phyloP scores from a whole-genome alignment of 2,113 vertebrate genomes.

The Gorilla gorilla region DNA sequence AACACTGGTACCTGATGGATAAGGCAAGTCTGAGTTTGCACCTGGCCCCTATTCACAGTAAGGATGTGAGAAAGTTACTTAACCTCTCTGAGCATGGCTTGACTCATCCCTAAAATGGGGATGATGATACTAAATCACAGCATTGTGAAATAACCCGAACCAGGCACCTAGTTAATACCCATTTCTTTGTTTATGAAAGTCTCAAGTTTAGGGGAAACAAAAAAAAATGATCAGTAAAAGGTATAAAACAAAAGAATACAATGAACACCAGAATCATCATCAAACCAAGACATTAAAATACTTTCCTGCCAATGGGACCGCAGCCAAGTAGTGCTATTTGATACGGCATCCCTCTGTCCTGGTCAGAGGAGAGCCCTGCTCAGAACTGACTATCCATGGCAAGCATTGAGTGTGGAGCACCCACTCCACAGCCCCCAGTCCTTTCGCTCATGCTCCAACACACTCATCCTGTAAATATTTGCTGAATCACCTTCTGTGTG shows the following conservation, averaged over 20 bases:
- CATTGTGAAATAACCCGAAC: neutral
- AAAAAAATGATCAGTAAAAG: neutral
- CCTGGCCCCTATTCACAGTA: neutral
- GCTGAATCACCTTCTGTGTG: neutral
- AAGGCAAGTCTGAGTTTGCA: neutral
- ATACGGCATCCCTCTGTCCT: neutral
- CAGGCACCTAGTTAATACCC: neutral
- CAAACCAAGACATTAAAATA: neutral
- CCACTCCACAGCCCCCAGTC: neutral
- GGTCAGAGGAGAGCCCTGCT: neutral
- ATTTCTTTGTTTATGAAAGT: neutral
- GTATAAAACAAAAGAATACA: neutral
- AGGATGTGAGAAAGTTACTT: neutral
- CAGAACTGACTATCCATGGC: too few relatives aligned
- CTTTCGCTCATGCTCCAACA: neutral
- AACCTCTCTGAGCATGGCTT: neutral
- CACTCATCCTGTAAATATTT: neutral
- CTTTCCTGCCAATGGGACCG: neutral
- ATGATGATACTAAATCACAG: neutral
- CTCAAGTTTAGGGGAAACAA: neutral
- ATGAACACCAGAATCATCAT: neutral
- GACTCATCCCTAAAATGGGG: neutral
- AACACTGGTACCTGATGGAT: neutral
- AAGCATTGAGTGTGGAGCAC: neutral
- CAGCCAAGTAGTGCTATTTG: neutral